These are phyloP conservation scores for Neostethus bicornis DNA, from an alignment of 2,797 vertebrate genomes.

Conservation along the genomic window DNA sequence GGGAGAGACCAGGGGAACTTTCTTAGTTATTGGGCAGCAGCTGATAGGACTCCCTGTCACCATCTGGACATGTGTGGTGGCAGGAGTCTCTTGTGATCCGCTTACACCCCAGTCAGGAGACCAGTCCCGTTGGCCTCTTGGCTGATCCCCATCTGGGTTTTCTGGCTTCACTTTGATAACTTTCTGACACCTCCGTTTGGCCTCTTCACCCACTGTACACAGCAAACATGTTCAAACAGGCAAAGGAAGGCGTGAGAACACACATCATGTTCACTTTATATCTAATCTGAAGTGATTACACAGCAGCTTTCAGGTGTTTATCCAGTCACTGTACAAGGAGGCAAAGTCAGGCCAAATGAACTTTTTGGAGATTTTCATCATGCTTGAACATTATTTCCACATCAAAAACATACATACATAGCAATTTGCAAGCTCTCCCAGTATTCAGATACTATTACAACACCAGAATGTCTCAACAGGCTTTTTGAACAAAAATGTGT, in stretches of 20 bases:
- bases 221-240: conserved; percentile 33
- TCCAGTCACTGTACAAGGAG: conserved; percentile 50
- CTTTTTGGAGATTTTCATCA: too few relatives aligned
- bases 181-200: conserved; percentile 21
- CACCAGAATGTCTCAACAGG: too few relatives aligned
- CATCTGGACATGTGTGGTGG: conserved; percentile 82
- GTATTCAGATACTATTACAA: too few relatives aligned
- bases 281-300: conserved; percentile 65
- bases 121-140: conserved; percentile 70
- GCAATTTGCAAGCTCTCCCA: too few relatives aligned
- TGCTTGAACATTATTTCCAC: too few relatives aligned
- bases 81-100: conserved; percentile 82
- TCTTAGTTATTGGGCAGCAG: conserved; percentile 86
- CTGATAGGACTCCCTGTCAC: conserved; percentile 88
- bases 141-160: conserved; percentile 73
- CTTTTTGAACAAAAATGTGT: too few relatives aligned
- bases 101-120: conserved; percentile 87
- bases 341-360: too few relatives aligned
- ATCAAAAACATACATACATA: too few relatives aligned
- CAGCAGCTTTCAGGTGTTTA: conserved; percentile 39
- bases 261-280: conserved; percentile 18
- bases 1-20: conserved; percentile 77
- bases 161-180: conserved; percentile 62
- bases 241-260: conserved; percentile 25
- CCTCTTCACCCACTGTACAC: conserved; percentile 35